These are phyloP conservation scores for Orius laevigatus DNA, from an alignment of 1,140 invertebrate species.

Conservation along the genomic window DNA sequence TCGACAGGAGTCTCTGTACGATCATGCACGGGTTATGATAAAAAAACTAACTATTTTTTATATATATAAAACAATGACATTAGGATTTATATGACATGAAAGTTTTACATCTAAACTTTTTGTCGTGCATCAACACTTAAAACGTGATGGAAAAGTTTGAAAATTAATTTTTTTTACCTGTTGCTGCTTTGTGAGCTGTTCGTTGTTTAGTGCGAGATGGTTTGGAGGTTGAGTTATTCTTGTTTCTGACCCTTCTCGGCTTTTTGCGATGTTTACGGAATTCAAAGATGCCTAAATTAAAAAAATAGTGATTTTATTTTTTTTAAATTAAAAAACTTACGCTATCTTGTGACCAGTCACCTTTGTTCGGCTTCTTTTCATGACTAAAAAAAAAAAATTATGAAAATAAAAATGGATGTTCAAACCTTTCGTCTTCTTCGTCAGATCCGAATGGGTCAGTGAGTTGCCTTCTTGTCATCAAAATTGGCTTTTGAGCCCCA, in stretches of 20 bases:
- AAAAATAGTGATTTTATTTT: constrained; percentile 3
- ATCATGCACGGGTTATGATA: constrained; percentile 2
- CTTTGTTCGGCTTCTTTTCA: constrained; percentile 11
- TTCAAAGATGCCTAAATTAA: constrained; percentile 13
- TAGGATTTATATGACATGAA: background rate
- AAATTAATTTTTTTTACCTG: constrained; percentile 14
- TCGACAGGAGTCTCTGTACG: constrained; percentile 48
- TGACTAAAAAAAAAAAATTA: constrained; percentile 9
- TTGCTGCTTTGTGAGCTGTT: constrained; percentile 16
- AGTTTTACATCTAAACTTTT: constrained; percentile 3
- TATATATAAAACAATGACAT: too few species aligned
- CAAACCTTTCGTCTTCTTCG: constrained; percentile 55
- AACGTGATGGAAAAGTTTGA: background rate
- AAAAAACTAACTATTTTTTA: too few species aligned
- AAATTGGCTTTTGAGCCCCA: constrained; percentile 25
- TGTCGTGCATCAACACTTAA: background rate
- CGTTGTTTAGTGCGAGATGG: constrained; percentile 12
- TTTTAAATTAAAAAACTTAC: constrained; percentile 12
- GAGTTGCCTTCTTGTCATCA: constrained; percentile 75
- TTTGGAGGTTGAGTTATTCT: constrained; percentile 3
- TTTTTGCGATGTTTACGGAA: constrained; percentile 10
- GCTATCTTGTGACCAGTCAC: constrained; percentile 16
- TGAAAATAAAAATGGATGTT: constrained; percentile 1
- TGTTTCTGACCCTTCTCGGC: constrained; percentile 18
- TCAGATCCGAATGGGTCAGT: constrained; percentile 83